A percentile compares a stretch with the other conserved stretches of the same genome.
phyloP scores from a whole-genome alignment of 2,113 vertebrate genomes.

The Perccottus glenii region DNA sequence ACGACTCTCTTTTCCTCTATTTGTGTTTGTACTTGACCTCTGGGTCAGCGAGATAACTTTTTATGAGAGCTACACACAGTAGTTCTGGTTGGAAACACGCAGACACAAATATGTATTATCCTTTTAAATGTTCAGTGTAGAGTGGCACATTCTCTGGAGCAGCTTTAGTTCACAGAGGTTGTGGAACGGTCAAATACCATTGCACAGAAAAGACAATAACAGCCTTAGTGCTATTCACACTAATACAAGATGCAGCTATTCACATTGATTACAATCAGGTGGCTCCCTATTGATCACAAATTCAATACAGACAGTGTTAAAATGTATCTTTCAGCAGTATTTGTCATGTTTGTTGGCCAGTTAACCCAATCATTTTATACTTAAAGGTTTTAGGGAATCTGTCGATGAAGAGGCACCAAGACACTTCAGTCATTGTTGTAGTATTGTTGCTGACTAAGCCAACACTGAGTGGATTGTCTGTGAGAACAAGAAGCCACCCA shows the following conservation, averaged over 20 bases:
- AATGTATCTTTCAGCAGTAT: background rate
- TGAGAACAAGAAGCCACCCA: slow-evolving; percentile 50
- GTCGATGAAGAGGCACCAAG: slow-evolving; percentile 7
- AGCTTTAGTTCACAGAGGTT: slow-evolving; percentile 50
- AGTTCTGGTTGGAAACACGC: slow-evolving; percentile 34
- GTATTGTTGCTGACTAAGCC: slow-evolving; percentile 52
- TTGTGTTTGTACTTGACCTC: slow-evolving; percentile 59
- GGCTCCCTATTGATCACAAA: slow-evolving; percentile 1
- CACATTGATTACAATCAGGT: slow-evolving; percentile 22
- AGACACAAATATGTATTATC: slow-evolving; percentile 47
- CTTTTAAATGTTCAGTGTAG: slow-evolving; percentile 41
- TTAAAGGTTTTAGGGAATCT: slow-evolving; percentile 1
- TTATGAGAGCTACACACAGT: slow-evolving; percentile 32
- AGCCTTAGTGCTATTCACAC: slow-evolving; percentile 26
- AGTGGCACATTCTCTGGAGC: slow-evolving; percentile 44
- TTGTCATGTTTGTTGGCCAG: background rate
- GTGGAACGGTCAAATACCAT: slow-evolving; percentile 51
- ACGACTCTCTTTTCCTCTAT: slow-evolving; percentile 31
- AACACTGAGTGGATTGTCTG: slow-evolving; percentile 67
- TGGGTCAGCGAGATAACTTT: slow-evolving; percentile 47
- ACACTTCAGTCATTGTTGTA: slow-evolving; percentile 40
- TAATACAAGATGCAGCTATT: slow-evolving; percentile 28
- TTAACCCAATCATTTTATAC: background rate
- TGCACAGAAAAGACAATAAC: slow-evolving; percentile 19
- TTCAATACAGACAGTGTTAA: background rate